Conservation (phyloP, 2,113 vertebrate species). For the Vicugna pacos region DNA sequence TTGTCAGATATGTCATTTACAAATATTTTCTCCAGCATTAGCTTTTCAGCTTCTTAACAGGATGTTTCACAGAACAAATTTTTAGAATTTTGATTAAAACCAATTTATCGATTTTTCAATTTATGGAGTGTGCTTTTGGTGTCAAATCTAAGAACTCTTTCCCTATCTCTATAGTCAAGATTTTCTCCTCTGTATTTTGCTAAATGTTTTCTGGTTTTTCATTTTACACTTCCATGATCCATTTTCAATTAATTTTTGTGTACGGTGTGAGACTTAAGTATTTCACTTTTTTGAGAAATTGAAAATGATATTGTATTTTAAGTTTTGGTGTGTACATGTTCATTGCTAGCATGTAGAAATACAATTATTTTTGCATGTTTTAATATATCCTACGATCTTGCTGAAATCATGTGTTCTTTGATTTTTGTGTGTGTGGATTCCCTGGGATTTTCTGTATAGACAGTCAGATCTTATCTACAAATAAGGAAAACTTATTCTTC, state of each 20-base stretch:
- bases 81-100: background rate
- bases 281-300: background rate
- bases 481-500: background rate
- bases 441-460: background rate
- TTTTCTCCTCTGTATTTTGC: background rate
- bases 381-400: background rate
- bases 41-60: background rate
- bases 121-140: background rate
- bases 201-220: background rate
- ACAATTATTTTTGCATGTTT: background rate
- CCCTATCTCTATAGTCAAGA: background rate
- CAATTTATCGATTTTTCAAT: background rate
- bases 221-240: background rate
- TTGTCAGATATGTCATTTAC: background rate
- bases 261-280: background rate
- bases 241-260: background rate
- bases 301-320: background rate
- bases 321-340: background rate
- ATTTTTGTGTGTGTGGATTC: background rate
- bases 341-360: background rate
- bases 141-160: background rate
- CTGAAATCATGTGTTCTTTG: background rate
- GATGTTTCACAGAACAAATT: background rate
- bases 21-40: background rate
- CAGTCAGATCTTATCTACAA: background rate